These are phyloP conservation scores for Aspidiotus destructor DNA, from an alignment of 2,888 invertebrate species.

Conservation along the genomic window DNA sequence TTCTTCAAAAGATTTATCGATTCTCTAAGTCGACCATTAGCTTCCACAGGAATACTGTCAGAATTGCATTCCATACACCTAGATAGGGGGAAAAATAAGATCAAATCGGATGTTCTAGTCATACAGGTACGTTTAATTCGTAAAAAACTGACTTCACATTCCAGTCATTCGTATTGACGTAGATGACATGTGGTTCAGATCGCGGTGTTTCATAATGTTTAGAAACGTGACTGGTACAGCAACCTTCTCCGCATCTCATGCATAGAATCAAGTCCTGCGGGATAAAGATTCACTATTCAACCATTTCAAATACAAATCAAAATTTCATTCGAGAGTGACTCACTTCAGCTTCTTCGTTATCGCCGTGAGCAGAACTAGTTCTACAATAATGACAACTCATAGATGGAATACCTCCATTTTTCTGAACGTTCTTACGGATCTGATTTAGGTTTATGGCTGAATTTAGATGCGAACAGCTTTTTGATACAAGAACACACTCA, in stretches of 20 bases:
- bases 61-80: too few relatives aligned
- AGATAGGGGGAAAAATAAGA: too few relatives aligned
- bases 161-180: constrained; percentile 46
- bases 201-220: constrained; percentile 64
- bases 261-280: constrained; percentile 56
- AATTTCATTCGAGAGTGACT: too few relatives aligned
- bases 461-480: background rate
- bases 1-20: constrained; percentile 53
- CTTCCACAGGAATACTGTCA: constrained; percentile 28
- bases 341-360: background rate
- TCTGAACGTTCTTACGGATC: constrained; percentile 46
- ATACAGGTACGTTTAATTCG: background rate
- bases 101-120: background rate
- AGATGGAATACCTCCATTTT: constrained; percentile 12
- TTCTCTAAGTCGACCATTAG: constrained; percentile 58
- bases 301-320: too few relatives aligned
- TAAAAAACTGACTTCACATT: constrained; percentile 15
- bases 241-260: constrained; percentile 66
- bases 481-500: background rate
- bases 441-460: constrained; percentile 53
- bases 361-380: background rate
- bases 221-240: constrained; percentile 67
- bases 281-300: constrained; percentile 24
- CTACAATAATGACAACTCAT: constrained; percentile 18
- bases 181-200: constrained; percentile 65